Evolutionary conservation across 2,113 vertebrate genomes (phyloP).

Genomic region (Corythornis cristatus): DNA sequence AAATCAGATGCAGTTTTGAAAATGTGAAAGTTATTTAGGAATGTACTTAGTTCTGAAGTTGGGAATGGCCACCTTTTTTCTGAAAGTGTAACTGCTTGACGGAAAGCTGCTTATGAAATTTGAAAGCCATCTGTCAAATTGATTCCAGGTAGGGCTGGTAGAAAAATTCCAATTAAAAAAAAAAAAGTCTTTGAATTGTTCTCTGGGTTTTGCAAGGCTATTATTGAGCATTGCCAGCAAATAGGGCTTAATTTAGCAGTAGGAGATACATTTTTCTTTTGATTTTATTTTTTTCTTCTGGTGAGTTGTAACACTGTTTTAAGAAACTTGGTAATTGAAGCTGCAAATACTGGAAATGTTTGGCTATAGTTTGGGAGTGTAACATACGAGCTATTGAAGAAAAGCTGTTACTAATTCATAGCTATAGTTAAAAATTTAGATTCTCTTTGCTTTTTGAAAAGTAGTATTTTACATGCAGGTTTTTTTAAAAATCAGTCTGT

Average conservation of each 20-base stretch:
- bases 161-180: neutral
- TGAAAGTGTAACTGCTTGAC: neutral
- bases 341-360: neutral
- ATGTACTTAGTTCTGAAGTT: neutral
- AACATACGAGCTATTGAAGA: neutral
- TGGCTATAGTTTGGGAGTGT: neutral
- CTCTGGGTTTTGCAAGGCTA: neutral
- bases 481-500: neutral
- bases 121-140: neutral
- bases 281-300: neutral
- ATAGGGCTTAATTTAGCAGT: neutral
- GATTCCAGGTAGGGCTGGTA: neutral
- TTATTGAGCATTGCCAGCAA: neutral
- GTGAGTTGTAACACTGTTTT: neutral
- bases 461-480: neutral
- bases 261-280: neutral
- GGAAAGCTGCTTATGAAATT: neutral
- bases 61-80: neutral
- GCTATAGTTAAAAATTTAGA: neutral
- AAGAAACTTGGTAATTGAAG: neutral
- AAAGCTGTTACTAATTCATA: neutral
- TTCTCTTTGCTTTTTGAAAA: neutral
- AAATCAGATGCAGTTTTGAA: neutral
- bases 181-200: neutral
- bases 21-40: neutral